Percentiles rank a stretch among this genome's conserved stretches.
Conservation (phyloP, 2,113 vertebrate genomes). For the Hypomesus transpacificus region DNA sequence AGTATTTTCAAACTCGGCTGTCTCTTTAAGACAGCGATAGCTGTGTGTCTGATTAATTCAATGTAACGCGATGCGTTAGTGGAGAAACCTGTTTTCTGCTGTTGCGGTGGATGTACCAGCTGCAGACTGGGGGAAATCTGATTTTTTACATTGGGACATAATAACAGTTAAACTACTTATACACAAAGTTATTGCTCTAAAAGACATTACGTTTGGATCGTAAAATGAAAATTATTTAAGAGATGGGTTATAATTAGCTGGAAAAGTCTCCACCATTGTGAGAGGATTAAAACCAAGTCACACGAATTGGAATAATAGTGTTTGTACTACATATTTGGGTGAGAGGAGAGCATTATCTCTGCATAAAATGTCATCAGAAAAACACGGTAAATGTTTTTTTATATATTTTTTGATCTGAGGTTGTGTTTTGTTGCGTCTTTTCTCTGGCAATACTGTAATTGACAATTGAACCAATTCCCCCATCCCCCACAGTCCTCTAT, state of each 20-base stretch:
- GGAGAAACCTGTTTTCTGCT: slow-evolving; percentile 56
- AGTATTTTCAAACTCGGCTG: slow-evolving; percentile 29
- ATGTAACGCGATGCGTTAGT: slow-evolving; percentile 62
- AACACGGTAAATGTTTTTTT: slow-evolving; percentile 69
- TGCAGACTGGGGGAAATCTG: slow-evolving; percentile 3
- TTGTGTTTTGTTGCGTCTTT: slow-evolving; percentile 5
- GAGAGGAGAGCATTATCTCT: slow-evolving; percentile 31
- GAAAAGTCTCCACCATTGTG: slow-evolving; percentile 42
- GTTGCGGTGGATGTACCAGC: slow-evolving; percentile 28
- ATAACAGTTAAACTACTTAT: background rate
- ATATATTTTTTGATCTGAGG: background rate
- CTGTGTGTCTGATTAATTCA: slow-evolving; percentile 68
- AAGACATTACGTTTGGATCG: background rate
- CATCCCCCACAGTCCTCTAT: background rate
- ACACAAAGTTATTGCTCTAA: slow-evolving; percentile 10
- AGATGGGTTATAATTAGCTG: slow-evolving; percentile 53
- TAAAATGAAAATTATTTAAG: slow-evolving; percentile 42
- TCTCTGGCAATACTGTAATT: background rate
- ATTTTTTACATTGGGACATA: background rate
- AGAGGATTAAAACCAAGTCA: slow-evolving; percentile 30
- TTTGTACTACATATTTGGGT: slow-evolving; percentile 16
- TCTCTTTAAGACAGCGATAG: slow-evolving; percentile 71
- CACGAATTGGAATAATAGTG: slow-evolving; percentile 24
- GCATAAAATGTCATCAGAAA: slow-evolving; percentile 71
- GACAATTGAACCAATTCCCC: slow-evolving; percentile 16